Evolutionary conservation across 2,797 vertebrate genomes (phyloP).

Genomic region (Diglossa cyanea): DNA sequence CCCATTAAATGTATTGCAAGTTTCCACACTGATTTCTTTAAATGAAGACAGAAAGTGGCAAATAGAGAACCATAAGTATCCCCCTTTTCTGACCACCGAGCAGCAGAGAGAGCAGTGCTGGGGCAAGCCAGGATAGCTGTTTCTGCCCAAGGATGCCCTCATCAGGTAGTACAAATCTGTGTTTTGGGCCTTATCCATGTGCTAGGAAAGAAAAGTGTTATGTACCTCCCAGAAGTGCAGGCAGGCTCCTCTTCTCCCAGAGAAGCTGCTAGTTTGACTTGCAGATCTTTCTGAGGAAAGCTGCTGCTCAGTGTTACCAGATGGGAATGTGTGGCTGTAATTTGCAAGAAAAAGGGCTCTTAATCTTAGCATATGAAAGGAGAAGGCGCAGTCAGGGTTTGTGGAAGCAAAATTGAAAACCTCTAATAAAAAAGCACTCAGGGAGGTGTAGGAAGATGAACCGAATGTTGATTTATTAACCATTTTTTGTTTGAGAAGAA

Average conservation of each 20-base stretch:
- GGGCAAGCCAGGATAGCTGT: neutral
- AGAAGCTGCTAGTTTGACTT: neutral
- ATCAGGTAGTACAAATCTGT: neutral
- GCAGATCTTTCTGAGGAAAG: neutral
- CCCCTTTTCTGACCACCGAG: neutral
- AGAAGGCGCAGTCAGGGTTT: neutral
- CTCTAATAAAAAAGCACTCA: slow-evolving; percentile 7
- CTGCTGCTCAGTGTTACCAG: neutral
- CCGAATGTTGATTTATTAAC: slow-evolving; percentile 17
- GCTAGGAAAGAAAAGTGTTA: neutral
- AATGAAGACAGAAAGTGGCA: neutral
- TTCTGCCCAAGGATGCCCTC: neutral
- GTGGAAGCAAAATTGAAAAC: neutral
- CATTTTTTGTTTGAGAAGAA: slow-evolving; percentile 7
- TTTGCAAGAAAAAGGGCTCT: neutral
- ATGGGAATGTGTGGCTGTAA: neutral
- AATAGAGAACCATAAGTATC: neutral
- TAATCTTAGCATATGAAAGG: slow-evolving; percentile 47
- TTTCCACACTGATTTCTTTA: neutral
- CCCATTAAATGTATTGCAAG: neutral
- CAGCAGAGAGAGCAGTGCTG: neutral
- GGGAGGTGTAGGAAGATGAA: neutral
- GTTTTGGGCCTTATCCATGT: neutral
- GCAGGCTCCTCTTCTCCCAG: neutral
- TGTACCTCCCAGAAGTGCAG: neutral